Evolutionary conservation across 2,797 vertebrate species (phyloP).

Genomic region (Pseudochromis fuscus): DNA sequence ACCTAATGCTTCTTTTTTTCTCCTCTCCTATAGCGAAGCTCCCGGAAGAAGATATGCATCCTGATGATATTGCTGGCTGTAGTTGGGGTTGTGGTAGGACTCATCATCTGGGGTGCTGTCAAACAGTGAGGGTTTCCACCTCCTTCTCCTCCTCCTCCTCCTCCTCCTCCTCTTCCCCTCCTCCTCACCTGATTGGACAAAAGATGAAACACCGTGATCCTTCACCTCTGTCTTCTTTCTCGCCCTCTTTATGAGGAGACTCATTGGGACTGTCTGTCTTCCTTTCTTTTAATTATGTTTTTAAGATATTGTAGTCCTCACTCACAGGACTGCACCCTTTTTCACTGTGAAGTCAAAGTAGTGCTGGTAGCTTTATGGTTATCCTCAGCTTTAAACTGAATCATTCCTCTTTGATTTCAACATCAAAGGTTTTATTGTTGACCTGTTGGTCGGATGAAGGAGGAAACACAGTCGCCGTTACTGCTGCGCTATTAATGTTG

Average conservation of each 20-base stretch:
- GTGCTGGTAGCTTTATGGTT: slow-evolving; percentile 19
- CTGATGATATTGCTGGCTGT: slow-evolving; percentile 85
- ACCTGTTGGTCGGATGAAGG: background rate
- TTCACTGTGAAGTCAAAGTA: slow-evolving; percentile 40
- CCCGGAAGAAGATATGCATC: slow-evolving; percentile 95
- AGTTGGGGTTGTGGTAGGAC: slow-evolving; percentile 78
- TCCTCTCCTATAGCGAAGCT: slow-evolving; percentile 86
- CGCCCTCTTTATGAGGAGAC: background rate
- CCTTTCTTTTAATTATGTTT: slow-evolving; percentile 8
- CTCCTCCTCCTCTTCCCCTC: slow-evolving; percentile 5
- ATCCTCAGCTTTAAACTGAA: slow-evolving; percentile 17
- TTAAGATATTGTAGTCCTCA: background rate
- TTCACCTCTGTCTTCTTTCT: slow-evolving; percentile 3
- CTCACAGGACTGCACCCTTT: slow-evolving; percentile 5
- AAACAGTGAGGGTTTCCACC: slow-evolving; percentile 45
- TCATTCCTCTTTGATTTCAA: slow-evolving; percentile 20
- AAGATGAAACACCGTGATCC: slow-evolving; percentile 8
- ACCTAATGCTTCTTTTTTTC: slow-evolving; percentile 8
- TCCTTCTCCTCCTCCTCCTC: background rate
- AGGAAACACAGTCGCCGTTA: background rate
- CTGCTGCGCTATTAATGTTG: background rate
- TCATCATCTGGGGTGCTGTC: slow-evolving; percentile 83
- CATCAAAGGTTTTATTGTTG: background rate
- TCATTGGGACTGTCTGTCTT: slow-evolving; percentile 4
- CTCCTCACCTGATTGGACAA: slow-evolving; percentile 21